A percentile compares a stretch with the other conserved stretches of the same genome.
Evolutionary conservation across 1,140 invertebrate species (phyloP).

Genomic region (Bombus soroeensis): DNA sequence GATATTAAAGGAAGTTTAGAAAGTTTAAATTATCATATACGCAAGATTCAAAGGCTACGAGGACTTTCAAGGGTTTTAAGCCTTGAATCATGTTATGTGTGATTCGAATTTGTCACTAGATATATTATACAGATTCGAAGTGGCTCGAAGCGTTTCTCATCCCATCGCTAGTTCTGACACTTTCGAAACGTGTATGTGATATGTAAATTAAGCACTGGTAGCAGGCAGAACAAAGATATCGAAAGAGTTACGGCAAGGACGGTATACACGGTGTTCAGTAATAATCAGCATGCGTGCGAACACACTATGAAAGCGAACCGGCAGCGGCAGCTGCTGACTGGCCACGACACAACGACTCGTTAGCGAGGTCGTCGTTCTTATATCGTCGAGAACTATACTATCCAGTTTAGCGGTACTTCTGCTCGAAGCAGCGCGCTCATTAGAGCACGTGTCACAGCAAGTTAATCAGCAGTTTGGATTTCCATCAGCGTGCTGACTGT

Average conservation of each 20-base stretch:
- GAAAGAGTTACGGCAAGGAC: conserved; percentile 59
- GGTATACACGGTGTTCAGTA: conserved; percentile 57
- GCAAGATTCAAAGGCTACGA: too few species aligned
- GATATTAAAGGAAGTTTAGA: too few species aligned
- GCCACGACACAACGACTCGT: conserved; percentile 44
- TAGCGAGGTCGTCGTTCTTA: conserved; percentile 74
- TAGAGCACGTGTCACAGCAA: conserved; percentile 48
- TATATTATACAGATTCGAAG: too few species aligned
- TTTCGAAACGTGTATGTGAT: background rate
- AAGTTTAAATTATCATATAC: too few species aligned
- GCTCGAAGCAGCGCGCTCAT: conserved; percentile 38
- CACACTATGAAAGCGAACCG: conserved; percentile 58
- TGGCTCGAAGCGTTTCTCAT: too few species aligned
- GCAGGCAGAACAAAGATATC: conserved; percentile 2
- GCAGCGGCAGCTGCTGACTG: conserved; percentile 53
- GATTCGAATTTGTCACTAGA: too few species aligned
- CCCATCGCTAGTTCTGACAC: too few species aligned
- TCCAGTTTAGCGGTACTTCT: conserved; percentile 72
- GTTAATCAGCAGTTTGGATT: conserved; percentile 13
- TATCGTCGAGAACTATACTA: conserved; percentile 28
- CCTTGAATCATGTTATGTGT: too few species aligned
- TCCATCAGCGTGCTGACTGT: background rate
- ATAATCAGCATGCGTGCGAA: conserved; percentile 49
- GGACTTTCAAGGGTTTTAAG: too few species aligned
- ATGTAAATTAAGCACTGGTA: background rate